phyloP scores from a whole-genome alignment of 2,888 invertebrate species.

The Pemphredon lugubris region DNA sequence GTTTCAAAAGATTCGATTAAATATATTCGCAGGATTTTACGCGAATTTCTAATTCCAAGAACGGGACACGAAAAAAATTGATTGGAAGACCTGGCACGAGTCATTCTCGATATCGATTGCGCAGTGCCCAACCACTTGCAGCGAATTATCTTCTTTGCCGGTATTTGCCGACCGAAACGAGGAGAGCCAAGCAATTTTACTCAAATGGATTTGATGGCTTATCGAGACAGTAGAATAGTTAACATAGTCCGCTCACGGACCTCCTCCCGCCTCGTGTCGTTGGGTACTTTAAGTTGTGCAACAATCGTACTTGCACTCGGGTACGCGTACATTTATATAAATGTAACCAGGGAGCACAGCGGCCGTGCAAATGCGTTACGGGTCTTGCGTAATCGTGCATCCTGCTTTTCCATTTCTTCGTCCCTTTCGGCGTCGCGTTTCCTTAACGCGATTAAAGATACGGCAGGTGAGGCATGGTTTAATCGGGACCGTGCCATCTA shows the following conservation, averaged over 20 bases:
- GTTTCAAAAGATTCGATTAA: too few species aligned
- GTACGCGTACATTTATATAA: not conserved
- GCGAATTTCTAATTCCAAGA: too few species aligned
- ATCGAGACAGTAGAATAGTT: constrained; percentile 2
- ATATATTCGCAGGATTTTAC: too few species aligned
- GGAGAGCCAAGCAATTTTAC: not conserved
- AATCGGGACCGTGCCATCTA: constrained; percentile 8
- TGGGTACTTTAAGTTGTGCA: constrained; percentile 8
- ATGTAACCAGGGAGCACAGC: constrained; percentile 3
- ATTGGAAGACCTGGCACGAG: too few species aligned
- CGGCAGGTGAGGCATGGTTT: constrained; percentile 1
- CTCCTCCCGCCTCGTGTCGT: constrained; percentile 8
- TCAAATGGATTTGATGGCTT: constrained; percentile 5
- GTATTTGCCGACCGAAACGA: not conserved
- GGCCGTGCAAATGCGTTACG: constrained; percentile 6
- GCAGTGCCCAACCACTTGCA: not conserved
- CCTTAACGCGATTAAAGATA: not conserved
- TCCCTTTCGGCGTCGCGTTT: not conserved
- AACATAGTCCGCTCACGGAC: constrained; percentile 2
- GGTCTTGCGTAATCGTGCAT: not conserved
- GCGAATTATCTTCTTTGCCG: constrained; percentile 9
- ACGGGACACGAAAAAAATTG: too few species aligned
- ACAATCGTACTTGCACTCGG: constrained; percentile 2
- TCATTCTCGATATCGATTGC: constrained; percentile 10
- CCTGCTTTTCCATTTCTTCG: not conserved